Conservation (phyloP, 2,113 vertebrate species). For the Ellobius talpinus region DNA sequence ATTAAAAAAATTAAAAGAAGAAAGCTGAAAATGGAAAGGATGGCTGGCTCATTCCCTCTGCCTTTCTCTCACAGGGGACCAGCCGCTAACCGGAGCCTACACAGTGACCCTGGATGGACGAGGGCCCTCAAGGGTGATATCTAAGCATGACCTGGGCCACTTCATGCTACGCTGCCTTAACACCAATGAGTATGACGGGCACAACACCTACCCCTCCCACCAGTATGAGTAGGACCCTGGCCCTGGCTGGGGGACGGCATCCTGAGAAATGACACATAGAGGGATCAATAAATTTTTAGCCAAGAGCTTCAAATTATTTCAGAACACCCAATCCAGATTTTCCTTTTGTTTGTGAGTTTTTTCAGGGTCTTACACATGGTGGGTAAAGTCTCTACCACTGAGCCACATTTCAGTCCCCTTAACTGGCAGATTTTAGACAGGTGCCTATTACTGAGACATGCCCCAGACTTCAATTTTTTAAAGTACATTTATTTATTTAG, state of each 20-base stretch:
- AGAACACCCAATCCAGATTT: not conserved
- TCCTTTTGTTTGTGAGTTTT: not conserved
- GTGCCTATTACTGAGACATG: not conserved
- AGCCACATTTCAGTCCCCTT: not conserved
- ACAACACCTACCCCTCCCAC: constrained; percentile 90
- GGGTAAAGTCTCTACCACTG: not conserved
- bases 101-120: constrained; percentile 85
- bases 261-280: not conserved
- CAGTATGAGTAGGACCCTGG: constrained; percentile 83
- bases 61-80: constrained; percentile 84
- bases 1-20: not conserved
- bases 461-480: not conserved
- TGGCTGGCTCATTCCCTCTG: not conserved
- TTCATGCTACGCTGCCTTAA: constrained; percentile 93
- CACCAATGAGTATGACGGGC: constrained; percentile 89
- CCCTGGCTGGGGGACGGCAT: not conserved
- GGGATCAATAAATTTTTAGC: constrained; percentile 67
- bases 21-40: not conserved
- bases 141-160: constrained; percentile 93
- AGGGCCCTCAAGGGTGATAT: constrained; percentile 90
- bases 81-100: constrained; percentile 92
- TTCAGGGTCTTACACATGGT: not conserved
- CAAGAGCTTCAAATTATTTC: constrained; percentile 16
- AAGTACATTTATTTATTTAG: not conserved
- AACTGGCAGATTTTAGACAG: not conserved